Evolutionary conservation across 2,797 vertebrate species (phyloP), one percentile per base, ranked within the genome.

Genomic region (Crotalus adamanteus): DNA sequence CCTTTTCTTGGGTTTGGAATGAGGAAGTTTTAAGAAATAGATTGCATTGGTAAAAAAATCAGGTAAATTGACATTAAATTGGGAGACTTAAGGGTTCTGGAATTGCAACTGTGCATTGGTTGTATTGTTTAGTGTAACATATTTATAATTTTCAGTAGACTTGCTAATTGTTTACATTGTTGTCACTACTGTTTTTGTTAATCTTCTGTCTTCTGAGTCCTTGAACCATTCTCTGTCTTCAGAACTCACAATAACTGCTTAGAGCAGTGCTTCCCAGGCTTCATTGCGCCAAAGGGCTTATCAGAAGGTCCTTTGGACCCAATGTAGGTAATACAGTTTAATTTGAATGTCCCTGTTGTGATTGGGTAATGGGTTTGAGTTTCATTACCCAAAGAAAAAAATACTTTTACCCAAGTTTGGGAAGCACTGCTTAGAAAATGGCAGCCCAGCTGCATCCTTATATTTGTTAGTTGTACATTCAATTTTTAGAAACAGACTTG

Each of bases 11-110:
- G 47, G 9, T 55, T 87, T n/a, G 73, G 37, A 42, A 61, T 59
- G 90, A 93, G 91, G 89, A 47, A 89, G 88, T 93, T 93, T 60
- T 93, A 90, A 95, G 87, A 93, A 95, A 85, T 51, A 31, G 3
- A 92, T 92, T 59, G 13, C 91, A 2, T 73, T 91, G 57, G 73
- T 93, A 91, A 3, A 0, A 47, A 92, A 92, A 91, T 25, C 78
- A 93, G 69, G 92, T 91, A 85, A 92, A 6, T 56, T 92, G 78
- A 78, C 91, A 91, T 89, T 92, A 90, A 89, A 20, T 93, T 31
- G 60, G 90, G 90, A 92, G 88, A 6, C 88, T 86, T 94, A 16
- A 0, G 0, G 51, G 56, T 95, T 94, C 91, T 60, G 26, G 56
- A 86, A 28, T 8, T 12, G 85, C 90, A n/a, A 20, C 73, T 88